Evolutionary conservation across 1,140 invertebrate species (phyloP).

Genomic region (Cydia fagiglandana): DNA sequence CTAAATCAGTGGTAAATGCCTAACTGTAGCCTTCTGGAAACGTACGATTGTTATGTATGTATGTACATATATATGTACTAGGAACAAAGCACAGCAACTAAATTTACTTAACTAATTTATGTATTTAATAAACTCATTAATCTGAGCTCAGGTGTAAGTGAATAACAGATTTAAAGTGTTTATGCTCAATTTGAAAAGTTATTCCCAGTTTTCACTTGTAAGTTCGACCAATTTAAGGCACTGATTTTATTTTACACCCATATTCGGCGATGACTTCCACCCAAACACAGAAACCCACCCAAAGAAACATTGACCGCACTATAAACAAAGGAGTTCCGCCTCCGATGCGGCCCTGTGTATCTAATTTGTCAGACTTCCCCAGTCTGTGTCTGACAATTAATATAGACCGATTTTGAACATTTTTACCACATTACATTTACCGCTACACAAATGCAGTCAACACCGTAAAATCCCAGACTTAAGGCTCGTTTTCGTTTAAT

Average conservation of each 20-base stretch:
- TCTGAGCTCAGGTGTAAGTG: neutral
- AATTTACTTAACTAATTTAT: no score
- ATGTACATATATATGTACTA: no score
- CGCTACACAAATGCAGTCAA: neutral
- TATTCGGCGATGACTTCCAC: neutral
- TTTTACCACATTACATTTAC: constrained; percentile 36
- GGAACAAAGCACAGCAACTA: no score
- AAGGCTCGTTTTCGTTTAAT: constrained; percentile 32
- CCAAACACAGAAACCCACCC: constrained; percentile 8
- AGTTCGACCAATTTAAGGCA: neutral
- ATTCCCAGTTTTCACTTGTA: neutral
- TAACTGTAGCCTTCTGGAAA: no score
- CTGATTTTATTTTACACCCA: constrained; percentile 1
- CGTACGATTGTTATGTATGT: no score
- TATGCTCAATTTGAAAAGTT: neutral
- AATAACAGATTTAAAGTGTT: neutral
- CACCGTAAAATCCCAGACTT: constrained; percentile 21
- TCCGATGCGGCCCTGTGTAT: constrained; percentile 62
- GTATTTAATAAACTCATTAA: no score
- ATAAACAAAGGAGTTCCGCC: constrained; percentile 41
- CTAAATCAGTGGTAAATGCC: no score
- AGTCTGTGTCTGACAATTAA: constrained; percentile 59
- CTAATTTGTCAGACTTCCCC: constrained; percentile 65
- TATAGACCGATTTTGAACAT: constrained; percentile 60
- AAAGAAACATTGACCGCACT: constrained; percentile 2